Evolutionary conservation across 2,797 vertebrate genomes (phyloP), one percentile per base, ranked within the genome.

Genomic region (Falco columbarius): DNA sequence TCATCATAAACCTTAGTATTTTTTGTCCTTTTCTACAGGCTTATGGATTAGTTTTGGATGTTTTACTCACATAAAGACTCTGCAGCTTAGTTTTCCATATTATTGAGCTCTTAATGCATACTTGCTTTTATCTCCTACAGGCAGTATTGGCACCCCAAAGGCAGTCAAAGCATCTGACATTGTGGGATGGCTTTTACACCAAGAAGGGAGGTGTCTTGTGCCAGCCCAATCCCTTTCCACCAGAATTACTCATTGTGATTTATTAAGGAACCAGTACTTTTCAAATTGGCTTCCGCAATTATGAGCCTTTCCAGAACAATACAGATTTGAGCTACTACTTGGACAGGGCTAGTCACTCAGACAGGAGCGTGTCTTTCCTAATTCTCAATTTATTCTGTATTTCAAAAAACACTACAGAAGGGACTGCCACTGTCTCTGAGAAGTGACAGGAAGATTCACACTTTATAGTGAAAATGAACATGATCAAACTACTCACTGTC

Each of bases 401-500:
- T 74, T 92, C 2, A 92, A 88, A 96, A 90, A 83, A 80, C 76
- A 88, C 61, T 49, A 47, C 88, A 86, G 86, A 93, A 93, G 79
- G 79, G 46, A 62, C 74, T 76, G 63, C 63, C 55, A 34, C 79
- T 58, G 55, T 36, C 89, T 82, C 32, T 5, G 17, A 85, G 75
- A 82, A 86, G 56, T 36, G 70, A 58, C 38, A 80, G n/a, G 27
- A 81, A 58, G n/a, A 36, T 40, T 70, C 16, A 59, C 70, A 18
- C 27, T 70, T 70, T 22, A 36, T 7, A 54, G 30, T 36, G 56
- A 81, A 93, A 70, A 75, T 12, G 11, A 81, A 63, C 21, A 17
- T 14, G 19, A 88, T 72, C 79, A 40, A 36, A 83, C 75, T 72
- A 65, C 54, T 82, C 30, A 6, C 38, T 82, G 92, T 73, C 54